phyloP scores from a whole-genome alignment of 2,888 invertebrate genomes.

The Tachystola acroxantha region DNA sequence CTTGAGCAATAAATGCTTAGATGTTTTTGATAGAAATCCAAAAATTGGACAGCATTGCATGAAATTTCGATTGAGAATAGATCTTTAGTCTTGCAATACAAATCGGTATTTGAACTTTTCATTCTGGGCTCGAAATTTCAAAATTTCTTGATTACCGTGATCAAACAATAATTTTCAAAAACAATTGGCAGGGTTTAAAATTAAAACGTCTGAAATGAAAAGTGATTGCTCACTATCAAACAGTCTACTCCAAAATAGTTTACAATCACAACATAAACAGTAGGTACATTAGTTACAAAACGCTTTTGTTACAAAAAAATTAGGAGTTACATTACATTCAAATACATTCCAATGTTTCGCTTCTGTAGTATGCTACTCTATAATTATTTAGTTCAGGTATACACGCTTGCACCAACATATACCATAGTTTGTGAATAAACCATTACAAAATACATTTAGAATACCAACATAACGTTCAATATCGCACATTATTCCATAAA shows the following conservation, averaged over 20 bases:
- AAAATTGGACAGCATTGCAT: slow-evolving; percentile 48
- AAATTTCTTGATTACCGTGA: slow-evolving; percentile 25
- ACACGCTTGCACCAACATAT: slow-evolving; percentile 28
- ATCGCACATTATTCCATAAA: slow-evolving; percentile 26
- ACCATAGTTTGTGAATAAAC: slow-evolving; percentile 14
- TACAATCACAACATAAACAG: slow-evolving; percentile 14
- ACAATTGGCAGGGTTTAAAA: slow-evolving; percentile 51
- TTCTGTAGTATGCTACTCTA: slow-evolving; percentile 36
- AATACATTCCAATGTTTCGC: slow-evolving; percentile 43
- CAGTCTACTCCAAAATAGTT: slow-evolving; percentile 43
- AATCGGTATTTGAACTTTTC: slow-evolving; percentile 49
- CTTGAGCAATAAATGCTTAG: slow-evolving; percentile 56
- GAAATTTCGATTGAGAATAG: slow-evolving; percentile 43
- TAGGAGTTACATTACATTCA: slow-evolving; percentile 34
- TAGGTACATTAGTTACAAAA: slow-evolving; percentile 9
- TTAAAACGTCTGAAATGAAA: slow-evolving; percentile 56
- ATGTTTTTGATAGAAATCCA: slow-evolving; percentile 40
- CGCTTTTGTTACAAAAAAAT: slow-evolving; percentile 22
- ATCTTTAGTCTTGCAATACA: slow-evolving; percentile 25
- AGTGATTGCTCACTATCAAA: slow-evolving; percentile 37
- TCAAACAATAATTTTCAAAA: slow-evolving; percentile 12
- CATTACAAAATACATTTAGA: slow-evolving; percentile 22
- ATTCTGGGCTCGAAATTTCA: slow-evolving; percentile 45
- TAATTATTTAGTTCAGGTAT: slow-evolving; percentile 16
- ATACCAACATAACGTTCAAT: slow-evolving; percentile 26